Percentiles rank a stretch among this genome's conserved stretches.
These are phyloP conservation scores for cattle (Bos taurus) DNA, from an alignment of 2,113 vertebrate genomes.

Conservation along the genomic window DNA sequence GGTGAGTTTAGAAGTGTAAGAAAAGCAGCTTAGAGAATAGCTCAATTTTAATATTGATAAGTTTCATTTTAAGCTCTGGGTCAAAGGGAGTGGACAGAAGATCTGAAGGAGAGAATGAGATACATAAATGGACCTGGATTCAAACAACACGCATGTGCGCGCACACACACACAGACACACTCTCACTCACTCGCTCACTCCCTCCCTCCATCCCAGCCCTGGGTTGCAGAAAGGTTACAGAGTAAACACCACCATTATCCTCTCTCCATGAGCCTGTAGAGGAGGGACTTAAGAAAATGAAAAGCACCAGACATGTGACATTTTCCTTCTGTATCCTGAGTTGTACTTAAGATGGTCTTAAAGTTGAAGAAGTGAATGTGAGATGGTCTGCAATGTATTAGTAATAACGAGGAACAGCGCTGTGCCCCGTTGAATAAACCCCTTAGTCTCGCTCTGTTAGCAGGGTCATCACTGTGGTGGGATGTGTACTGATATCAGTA, in stretches of 20 bases:
- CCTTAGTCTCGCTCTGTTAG: no score
- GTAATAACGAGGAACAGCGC: background rate
- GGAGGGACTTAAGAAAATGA: background rate
- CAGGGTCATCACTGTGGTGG: no score
- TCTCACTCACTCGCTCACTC: rapidly evolving
- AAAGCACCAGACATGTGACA: rapidly evolving
- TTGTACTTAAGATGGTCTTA: background rate
- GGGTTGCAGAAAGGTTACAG: background rate
- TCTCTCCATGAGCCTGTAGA: background rate
- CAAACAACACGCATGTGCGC: rapidly evolving
- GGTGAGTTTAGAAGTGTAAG: background rate
- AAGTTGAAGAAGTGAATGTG: background rate
- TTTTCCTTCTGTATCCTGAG: background rate
- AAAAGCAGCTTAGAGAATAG: background rate
- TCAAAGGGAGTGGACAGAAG: background rate
- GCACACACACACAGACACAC: rapidly evolving
- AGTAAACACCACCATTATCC: no score
- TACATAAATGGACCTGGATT: background rate
- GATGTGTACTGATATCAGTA: rapidly evolving
- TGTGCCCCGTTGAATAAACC: background rate
- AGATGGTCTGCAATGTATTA: background rate
- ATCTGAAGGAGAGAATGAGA: background rate
- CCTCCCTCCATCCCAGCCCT: background rate
- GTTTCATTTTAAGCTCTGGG: background rate
- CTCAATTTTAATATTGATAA: background rate